phyloP scores from a whole-genome alignment of 2,113 vertebrate species.

The human region GRCh38 chrX:105363001-105363500 shows the following conservation, averaged over 20 bases:
- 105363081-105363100: not conserved
- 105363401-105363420: not conserved
- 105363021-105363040: not conserved
- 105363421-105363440: not conserved
- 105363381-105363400: not conserved
- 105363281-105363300: too few species aligned
- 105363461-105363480: not conserved
- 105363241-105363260: too few species aligned
- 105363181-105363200: not conserved
- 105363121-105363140: not conserved
- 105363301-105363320: not conserved
- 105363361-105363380: not conserved
- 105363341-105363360: not conserved
- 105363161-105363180: not conserved
- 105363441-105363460: not conserved
- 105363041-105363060: not conserved
- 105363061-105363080: not conserved
- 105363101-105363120: not conserved
- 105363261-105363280: not conserved
- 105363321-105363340: not conserved
- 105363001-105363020: not conserved
- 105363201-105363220: not conserved
- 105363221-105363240: not conserved
- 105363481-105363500: not conserved
- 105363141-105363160: not conserved